These are phyloP conservation scores for Momotus momota DNA, from an alignment of 2,797 vertebrate genomes.

Conservation along the genomic window DNA sequence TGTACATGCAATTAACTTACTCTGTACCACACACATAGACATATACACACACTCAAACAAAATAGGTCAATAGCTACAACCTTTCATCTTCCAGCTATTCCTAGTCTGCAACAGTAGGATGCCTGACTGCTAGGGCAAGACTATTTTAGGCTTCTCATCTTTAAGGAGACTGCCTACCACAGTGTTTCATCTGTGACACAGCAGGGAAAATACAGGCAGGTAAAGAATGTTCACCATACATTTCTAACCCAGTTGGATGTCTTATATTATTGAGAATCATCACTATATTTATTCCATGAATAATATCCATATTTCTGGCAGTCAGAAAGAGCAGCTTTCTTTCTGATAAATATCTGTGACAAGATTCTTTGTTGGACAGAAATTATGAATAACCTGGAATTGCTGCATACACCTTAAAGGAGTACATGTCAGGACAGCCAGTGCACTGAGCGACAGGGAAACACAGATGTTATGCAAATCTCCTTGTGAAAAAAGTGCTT, in stretches of 20 bases:
- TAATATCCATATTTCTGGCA: neutral
- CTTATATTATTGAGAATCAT: neutral
- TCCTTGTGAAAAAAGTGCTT: neutral
- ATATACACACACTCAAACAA: neutral
- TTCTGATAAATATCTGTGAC: neutral
- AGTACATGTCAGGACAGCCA: neutral
- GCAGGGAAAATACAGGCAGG: conserved; percentile 21
- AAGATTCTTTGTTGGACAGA: neutral
- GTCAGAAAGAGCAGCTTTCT: neutral
- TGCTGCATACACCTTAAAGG: neutral
- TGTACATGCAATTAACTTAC: neutral
- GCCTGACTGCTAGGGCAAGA: neutral
- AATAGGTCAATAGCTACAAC: conserved; percentile 16
- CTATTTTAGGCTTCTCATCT: neutral
- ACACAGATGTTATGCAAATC: neutral
- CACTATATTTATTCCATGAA: neutral
- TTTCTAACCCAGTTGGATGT: neutral
- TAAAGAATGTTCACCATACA: neutral
- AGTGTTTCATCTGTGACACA: conserved; percentile 24
- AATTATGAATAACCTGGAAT: neutral
- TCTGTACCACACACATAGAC: conserved; percentile 40
- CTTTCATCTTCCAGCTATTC: conserved; percentile 39
- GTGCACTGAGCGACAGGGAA: neutral
- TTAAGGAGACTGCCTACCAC: conserved; percentile 32
- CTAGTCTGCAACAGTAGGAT: conserved; percentile 13